Evolutionary conservation across 92 coral and sea anemone species (phyloP).

Genomic region (Porites rus): DNA sequence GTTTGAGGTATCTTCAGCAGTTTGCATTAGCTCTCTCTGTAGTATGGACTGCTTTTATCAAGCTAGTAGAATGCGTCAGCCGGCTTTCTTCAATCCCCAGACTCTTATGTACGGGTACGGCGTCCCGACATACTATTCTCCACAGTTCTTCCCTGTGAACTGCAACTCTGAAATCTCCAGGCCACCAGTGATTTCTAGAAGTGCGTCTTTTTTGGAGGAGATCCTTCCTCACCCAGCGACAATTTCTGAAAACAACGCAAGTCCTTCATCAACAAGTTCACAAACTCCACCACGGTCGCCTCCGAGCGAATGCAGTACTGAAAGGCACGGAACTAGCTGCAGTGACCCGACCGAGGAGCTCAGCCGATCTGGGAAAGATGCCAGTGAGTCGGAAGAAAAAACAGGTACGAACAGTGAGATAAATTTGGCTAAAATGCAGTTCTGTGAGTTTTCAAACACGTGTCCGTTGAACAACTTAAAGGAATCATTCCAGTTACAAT

Average conservation of each 20-base stretch:
- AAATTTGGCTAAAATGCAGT: not conserved
- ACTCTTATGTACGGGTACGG: constrained; percentile 73
- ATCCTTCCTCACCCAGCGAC: constrained; percentile 1
- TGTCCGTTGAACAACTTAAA: not conserved
- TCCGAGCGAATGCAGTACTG: constrained; percentile 19
- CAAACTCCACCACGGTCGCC: constrained; percentile 41
- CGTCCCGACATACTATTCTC: constrained; percentile 74
- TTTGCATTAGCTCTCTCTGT: not conserved
- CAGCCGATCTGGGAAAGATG: constrained; percentile 31
- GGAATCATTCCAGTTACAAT: not conserved
- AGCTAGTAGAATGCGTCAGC: constrained; percentile 48
- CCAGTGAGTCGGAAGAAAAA: constrained; percentile 49
- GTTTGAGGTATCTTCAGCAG: constrained; percentile 3
- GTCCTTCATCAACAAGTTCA: constrained; percentile 12
- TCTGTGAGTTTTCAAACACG: not conserved
- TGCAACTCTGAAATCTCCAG: constrained; percentile 53
- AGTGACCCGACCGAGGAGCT: constrained; percentile 16
- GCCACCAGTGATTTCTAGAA: constrained; percentile 43
- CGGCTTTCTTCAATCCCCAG: constrained; percentile 63
- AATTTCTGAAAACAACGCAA: constrained; percentile 17
- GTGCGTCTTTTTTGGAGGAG: constrained; percentile 13
- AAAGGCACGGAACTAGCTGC: constrained; percentile 1
- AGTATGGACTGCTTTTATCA: constrained; percentile 68
- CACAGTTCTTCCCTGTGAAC: constrained; percentile 56
- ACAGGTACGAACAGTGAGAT: constrained; percentile 29